Base-by-base conservation (phyloP, 2,113 vertebrate genomes). In the Bos indicus region DNA sequence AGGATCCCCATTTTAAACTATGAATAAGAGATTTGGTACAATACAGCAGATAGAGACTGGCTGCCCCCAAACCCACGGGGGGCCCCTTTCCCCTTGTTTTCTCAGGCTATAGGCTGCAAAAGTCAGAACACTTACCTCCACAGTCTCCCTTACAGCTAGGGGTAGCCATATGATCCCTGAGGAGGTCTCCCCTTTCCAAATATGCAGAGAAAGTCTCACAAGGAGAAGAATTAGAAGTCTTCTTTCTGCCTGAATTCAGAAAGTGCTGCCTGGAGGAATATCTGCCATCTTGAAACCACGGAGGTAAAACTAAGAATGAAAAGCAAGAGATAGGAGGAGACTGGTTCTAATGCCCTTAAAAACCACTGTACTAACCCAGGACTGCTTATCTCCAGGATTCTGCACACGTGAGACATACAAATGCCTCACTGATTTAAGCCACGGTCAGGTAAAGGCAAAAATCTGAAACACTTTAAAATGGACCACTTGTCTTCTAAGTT, bases 161-260 rank as follows among this genome's bases (percentile, higher is more conserved):
- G 19, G 16, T n/a, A 88, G 74, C 19, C 17, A 43, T 28, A 59
- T 5, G 33, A 88, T 54, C 26, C 81, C 64, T 17, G 9, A 77
- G 40, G 33, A 92, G 48, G 3, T 46, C 52, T 94, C n/a, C 64
- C 43, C 13, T 85, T 77, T 51, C 28, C 40, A 54, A 52, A 84
- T 46, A 71, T 25, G 54, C 95, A 96, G 28, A 94, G 28, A 85
- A 97, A 91, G 40, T 59, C 36, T 90, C n/a, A 33, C 80, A 85
- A 87, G 48, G 21, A 71, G 48, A 80, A 40, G 16, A 7, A 62
- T 17, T 14, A 56, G 25, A 64, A 12, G 14, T 64, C 3, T 67
- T 71, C 64, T 91, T 94, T 56, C 33, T 48, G 23, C 82, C 85
- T 92, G 51, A 94, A 90, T 92, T 92, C 54, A 92, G 81, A 91